Conservation (phyloP, 64 coral and sea anemone species). For the Astreopora myriophthalma region DNA sequence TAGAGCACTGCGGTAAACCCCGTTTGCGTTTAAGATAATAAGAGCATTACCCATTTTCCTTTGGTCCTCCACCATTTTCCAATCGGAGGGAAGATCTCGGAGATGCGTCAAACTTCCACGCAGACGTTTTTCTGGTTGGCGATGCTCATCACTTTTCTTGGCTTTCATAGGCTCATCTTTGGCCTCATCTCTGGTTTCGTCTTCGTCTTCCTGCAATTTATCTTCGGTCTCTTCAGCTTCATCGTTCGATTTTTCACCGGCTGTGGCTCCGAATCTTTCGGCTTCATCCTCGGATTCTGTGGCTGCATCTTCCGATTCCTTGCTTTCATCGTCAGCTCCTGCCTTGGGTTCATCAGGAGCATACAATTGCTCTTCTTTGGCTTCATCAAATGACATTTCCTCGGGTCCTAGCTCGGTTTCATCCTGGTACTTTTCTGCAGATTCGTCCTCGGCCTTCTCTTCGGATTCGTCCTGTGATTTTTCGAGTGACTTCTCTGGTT, state of each 20-base stretch:
- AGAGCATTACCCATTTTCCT: background rate
- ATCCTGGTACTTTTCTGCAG: background rate
- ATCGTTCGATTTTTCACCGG: background rate
- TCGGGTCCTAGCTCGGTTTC: background rate
- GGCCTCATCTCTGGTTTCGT: background rate
- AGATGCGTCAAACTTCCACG: background rate
- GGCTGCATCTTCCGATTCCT: background rate
- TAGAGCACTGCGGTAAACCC: too few species aligned
- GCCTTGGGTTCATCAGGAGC: background rate
- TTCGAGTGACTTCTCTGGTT: background rate
- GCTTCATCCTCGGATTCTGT: background rate
- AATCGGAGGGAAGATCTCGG: background rate
- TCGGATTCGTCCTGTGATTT: background rate
- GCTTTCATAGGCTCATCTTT: background rate
- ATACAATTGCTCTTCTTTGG: background rate
- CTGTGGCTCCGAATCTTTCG: background rate
- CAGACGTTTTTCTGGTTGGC: background rate
- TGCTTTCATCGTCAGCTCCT: background rate
- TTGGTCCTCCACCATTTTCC: background rate
- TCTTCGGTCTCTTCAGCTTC: background rate
- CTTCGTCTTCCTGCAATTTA: background rate
- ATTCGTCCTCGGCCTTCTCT: background rate
- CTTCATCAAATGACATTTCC: background rate
- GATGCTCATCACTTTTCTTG: background rate
- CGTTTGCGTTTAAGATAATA: background rate